Evolutionary conservation across 64 coral and sea anemone species (phyloP), one percentile per base, ranked within the genome.

Genomic region (Dendronephthya gigantea): DNA sequence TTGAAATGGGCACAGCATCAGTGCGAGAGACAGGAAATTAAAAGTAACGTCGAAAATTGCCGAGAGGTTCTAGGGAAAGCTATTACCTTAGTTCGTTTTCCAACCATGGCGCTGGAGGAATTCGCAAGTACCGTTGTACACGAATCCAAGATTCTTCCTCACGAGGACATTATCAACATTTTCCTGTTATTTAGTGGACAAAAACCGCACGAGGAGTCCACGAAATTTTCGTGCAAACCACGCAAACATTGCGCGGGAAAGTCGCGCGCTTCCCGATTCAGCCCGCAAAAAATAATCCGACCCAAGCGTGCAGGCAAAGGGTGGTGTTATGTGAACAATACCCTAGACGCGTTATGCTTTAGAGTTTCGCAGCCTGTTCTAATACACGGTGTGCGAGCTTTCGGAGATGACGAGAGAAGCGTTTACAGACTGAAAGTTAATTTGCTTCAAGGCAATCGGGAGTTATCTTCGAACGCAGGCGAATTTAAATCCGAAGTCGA

Each of bases 151-250:
- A 79, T 79, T 39, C 36, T 79, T 9, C 72, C 31, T 1, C 19
- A 79, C 16, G 19, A 79, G 12, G 72, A 79, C 30, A 79, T 79
- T 39, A 79, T 79, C 1, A 39, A 39, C 17, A 39, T 79, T 37
- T 79, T 79, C 30, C 72, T 79, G 72, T 37, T 79, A 36, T 79
- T 79, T 29, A 79, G 72, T 79, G 72, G 72, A 4, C 72, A 79
- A 39, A 39, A 79, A 79, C 72, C 25, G 36, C 19, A 34, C 72
- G 72, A 19, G 68, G 68, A 79, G 72, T 79, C 36, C 72, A 79
- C 72, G 17, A 79, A 34, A 35, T 79, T 79, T 39, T 79, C 72
- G 9, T 36, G 36, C 36, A 79, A 79, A 29, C 72, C 72, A 39
- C 72, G 72, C 36, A 79, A 9, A 19, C 72, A 79, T 79, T 17